Conservation (phyloP, 1,140 invertebrate species). For the Apis cerana region DNA sequence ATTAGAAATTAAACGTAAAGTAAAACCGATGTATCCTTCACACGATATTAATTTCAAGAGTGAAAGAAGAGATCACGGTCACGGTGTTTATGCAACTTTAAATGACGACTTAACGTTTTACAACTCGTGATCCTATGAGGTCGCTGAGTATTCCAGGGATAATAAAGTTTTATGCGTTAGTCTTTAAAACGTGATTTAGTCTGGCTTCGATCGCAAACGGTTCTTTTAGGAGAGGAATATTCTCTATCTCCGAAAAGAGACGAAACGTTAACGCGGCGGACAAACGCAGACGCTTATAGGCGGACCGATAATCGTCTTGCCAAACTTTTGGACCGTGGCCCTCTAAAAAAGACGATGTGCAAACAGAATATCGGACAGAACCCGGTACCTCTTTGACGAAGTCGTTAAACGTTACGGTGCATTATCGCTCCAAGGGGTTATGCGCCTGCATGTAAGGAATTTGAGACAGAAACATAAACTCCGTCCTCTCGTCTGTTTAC, state of each 20-base stretch:
- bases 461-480: conserved; percentile 78
- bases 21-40: neutral
- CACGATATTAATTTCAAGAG: neutral
- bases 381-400: conserved; percentile 63
- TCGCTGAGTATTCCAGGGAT: neutral
- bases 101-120: neutral
- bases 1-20: neutral
- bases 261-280: conserved; percentile 44
- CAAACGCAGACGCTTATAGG: conserved; percentile 56
- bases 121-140: neutral
- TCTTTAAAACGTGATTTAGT: conserved; percentile 27
- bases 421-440: conserved; percentile 63
- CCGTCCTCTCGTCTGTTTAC: conserved; percentile 72
- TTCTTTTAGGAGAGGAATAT: conserved; percentile 43
- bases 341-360: conserved; percentile 54
- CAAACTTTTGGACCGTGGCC: conserved; percentile 64
- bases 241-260: conserved; percentile 8
- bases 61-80: too few relatives aligned
- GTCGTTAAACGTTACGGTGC: conserved; percentile 70
- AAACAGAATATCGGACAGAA: conserved; percentile 50
- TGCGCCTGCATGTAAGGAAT: conserved; percentile 70
- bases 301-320: conserved; percentile 65
- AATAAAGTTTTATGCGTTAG: conserved; percentile 19
- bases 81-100: neutral
- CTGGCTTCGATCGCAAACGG: conserved; percentile 12